Evolutionary conservation across 2,113 vertebrate species (phyloP).

Genomic region (Prionailurus bengalensis): DNA sequence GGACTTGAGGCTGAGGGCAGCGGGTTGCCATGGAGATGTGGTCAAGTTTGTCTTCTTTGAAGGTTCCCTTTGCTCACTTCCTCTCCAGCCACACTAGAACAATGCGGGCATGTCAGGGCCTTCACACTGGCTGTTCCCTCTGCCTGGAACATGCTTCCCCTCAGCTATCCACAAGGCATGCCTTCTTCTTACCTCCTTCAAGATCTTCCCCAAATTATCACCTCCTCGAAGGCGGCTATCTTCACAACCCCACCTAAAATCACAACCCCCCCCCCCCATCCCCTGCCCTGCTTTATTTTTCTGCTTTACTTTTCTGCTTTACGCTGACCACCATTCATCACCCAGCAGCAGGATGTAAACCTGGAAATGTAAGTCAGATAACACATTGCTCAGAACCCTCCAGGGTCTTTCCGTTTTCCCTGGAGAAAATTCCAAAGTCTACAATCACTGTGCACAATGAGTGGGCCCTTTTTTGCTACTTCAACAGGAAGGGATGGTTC

Average conservation of each 20-base stretch:
- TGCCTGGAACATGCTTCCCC: background rate
- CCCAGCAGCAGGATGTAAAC: background rate
- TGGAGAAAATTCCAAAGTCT: background rate
- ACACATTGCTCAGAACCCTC: background rate
- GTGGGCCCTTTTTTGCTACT: background rate
- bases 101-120: background rate
- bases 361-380: background rate
- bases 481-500: rapidly evolving
- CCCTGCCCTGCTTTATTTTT: background rate
- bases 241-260: background rate
- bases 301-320: background rate
- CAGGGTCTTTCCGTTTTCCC: background rate
- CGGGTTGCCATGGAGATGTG: slow-evolving; percentile 39
- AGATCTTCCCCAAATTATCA: background rate
- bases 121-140: background rate
- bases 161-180: background rate
- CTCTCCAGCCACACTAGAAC: background rate
- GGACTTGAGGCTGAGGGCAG: background rate
- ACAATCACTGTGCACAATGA: background rate
- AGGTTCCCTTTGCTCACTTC: background rate
- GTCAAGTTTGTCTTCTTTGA: background rate
- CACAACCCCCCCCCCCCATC: background rate
- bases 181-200: background rate
- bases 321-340: background rate
- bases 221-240: background rate